A percentile compares a stretch with the other conserved stretches of the same genome.
phyloP scores from a whole-genome alignment of 2,888 invertebrate genomes.

The Melitaea athalia region DNA sequence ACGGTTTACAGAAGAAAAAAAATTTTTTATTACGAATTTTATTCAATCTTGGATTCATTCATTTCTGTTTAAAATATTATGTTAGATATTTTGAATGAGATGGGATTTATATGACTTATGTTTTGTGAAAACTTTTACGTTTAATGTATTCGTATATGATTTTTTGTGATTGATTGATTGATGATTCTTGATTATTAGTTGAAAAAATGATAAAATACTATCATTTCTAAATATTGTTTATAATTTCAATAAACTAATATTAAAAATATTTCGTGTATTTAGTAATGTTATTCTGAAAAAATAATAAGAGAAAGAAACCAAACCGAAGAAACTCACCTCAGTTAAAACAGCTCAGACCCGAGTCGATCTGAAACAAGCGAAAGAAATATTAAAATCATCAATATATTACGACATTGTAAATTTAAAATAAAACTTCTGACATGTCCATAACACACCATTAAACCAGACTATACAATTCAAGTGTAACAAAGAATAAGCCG shows the following conservation, averaged over 20 bases:
- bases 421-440: conserved; percentile 3
- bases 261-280: too few relatives aligned
- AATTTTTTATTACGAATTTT: not conserved
- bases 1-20: conserved; percentile 13
- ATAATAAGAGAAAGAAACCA: too few relatives aligned
- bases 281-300: too few relatives aligned
- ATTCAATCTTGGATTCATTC: not conserved
- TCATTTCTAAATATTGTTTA: too few relatives aligned
- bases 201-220: too few relatives aligned
- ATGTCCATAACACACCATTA: not conserved
- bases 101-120: not conserved
- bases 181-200: too few relatives aligned
- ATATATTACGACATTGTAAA: conserved; percentile 1
- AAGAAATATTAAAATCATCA: not conserved
- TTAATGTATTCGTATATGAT: not conserved
- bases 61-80: not conserved
- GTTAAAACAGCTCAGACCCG: conserved; percentile 13
- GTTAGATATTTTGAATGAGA: not conserved
- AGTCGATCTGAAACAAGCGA: conserved; percentile 17
- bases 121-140: not conserved
- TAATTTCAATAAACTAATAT: too few relatives aligned
- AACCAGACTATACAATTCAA: not conserved
- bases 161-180: too few relatives aligned
- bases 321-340: conserved; percentile 11
- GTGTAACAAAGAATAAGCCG: conserved; percentile 11